Base-by-base conservation (phyloP, 2,113 vertebrate genomes). In the Neofelis nebulosa region DNA sequence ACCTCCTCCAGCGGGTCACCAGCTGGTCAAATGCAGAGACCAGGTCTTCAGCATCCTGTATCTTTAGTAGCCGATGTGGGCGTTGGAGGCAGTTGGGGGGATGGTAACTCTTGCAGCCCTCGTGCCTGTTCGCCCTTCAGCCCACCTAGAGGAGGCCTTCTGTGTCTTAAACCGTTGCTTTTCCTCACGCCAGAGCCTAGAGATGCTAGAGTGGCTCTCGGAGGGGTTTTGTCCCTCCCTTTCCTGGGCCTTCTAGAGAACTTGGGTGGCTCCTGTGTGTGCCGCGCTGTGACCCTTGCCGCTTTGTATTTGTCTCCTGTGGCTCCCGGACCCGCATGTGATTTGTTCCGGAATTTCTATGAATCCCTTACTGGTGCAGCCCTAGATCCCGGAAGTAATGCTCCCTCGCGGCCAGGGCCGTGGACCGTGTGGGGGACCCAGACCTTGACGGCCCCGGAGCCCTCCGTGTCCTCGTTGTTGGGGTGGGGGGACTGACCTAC, bases 251-350 rank as follows among this genome's bases (percentile, higher is more conserved):
- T 63, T 52, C 57, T 71, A 5, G 89, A 66, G 36, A 36, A 19
- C 1, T 1, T 8, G 18, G 3, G 6, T 50, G 2, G 8, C 14
- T n/a, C 25, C 11, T 0, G 2, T 10, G 25, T 0, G 1, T 15
- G 48, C 27, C 18, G 14, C n/a, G 9, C 19, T 19, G 29, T 3
- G 10, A 36, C 69, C 9, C 68, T 48, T 52, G 13, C 57, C 52
- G 9, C 50, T 9, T 21, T 38, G 45, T 15, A 7, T 80, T 83
- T 15, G 33, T 73, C 65, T 61, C 1, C 0, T 27, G 33, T 41
- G 48, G 29, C 78, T 76, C 90, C 27, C 3, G 0, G 15, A n/a
- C 68, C 38, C 68, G 45, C 57, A 8, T 3, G 21, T 25, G 73
- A 33, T 19, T 23, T 36, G n/a, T 65, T 36, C 81, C 0, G 36